Base-by-base conservation (phyloP, 2,113 vertebrate species). In the Coturnix japonica region DNA sequence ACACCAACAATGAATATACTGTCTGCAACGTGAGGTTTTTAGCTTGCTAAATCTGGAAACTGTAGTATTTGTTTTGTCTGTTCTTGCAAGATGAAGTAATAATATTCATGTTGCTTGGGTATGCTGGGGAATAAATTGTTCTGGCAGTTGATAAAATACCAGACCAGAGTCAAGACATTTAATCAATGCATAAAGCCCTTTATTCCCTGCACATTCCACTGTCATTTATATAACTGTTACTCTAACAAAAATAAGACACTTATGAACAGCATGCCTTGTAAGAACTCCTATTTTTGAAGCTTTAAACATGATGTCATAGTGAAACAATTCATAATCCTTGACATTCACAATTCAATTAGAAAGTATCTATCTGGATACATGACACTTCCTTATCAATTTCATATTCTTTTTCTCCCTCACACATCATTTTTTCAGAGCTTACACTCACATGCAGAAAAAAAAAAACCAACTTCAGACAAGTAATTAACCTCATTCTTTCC, bases 121-220 rank as follows among this genome's bases (percentile, higher is more conserved):
- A 31, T 81, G 59, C 28, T 77, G 54, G 43, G 49, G 37, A 87
- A 83, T 77, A 73, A 13, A 17, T 89, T 89, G 7, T 82, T 76
- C 54, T 71, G 51, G 33, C 37, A 71, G 37, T 66, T 91, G 79
- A 85, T 80, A 94, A 94, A 92, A 93, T 80, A 43, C 7, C 57
- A 66, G 44, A 66, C 31, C 28, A 87, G 92, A 87, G 21, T 16
- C 14, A 85, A 91, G 71, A 61, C 89, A 82, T 39, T 82, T 74
- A 91, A 77, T 90, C 79, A 80, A 82, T 77, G 33, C 26, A 71
- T 49, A 81, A 82, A 70, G 23, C 6, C 22, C 17, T 87, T 76
- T 59, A 28, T 49, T 87, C n/a, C 37, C 59, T 81, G 39, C 43
- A 46, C 14, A 85, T 73, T 70, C 54, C 33, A 56, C 28, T 3